phyloP scores from a whole-genome alignment of 1,140 invertebrate species.

The Meloidogyne chitwoodi region DNA sequence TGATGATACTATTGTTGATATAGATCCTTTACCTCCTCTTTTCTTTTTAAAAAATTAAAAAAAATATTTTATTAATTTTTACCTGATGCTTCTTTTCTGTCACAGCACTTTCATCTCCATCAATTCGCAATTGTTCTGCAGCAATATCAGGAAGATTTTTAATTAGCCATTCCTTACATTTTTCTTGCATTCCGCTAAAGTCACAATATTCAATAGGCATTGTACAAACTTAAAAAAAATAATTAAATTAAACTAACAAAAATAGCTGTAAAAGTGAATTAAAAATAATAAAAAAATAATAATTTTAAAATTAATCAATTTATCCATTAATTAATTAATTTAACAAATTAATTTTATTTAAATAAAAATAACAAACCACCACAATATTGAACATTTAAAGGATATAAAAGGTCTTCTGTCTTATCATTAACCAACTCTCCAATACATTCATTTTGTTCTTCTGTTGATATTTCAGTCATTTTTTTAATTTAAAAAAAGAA shows the following conservation, averaged over 20 bases:
- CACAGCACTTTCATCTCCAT: constrained; percentile 66
- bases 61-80: background rate
- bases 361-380: constrained; percentile 63
- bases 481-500: background rate
- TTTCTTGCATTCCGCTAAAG: constrained; percentile 93
- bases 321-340: background rate
- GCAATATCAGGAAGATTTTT: constrained; percentile 77
- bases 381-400: constrained; percentile 83
- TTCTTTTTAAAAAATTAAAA: constrained; percentile 38
- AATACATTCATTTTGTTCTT: background rate
- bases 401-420: constrained; percentile 67
- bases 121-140: constrained; percentile 25
- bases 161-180: constrained; percentile 93
- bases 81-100: constrained; percentile 84
- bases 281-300: background rate
- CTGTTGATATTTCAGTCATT: background rate
- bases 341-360: background rate
- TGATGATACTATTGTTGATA: constrained; percentile 58
- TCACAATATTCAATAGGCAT: constrained; percentile 79
- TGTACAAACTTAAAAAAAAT: constrained; percentile 56
- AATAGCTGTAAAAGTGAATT: too few species aligned
- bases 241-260: too few species aligned
- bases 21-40: constrained; percentile 79
- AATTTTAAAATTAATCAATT: background rate
- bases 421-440: background rate